Base-by-base conservation (phyloP, 2,888 invertebrate genomes). In the Germaria angustata region DNA sequence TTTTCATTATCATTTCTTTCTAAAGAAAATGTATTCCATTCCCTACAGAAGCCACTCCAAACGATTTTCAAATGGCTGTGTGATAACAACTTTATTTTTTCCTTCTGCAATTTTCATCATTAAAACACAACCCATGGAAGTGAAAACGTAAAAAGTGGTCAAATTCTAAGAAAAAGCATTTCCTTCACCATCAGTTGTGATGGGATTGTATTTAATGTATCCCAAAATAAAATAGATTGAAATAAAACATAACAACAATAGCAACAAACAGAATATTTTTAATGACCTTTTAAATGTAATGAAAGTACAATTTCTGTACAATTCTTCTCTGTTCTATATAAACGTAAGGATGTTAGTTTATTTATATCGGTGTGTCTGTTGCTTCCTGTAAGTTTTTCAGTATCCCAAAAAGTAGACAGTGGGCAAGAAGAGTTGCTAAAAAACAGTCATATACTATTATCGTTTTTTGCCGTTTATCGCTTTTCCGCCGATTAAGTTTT, bases 271-370 rank as follows among this genome's bases (percentile, higher is more conserved):
- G 13, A 72, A 72, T 3, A 85, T 85, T 87, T 86, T 85, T 86
- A 87, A 88, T 88, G 86, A 87, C 86, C 88, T 88, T 87, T 87
- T 86, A 85, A 87, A 87, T 84, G 85, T 86, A 87, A 87, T 86
- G 85, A 88, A 88, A 88, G 85, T 87, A 86, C n/a, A 87, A 86
- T 86, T 86, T 84, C 84, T 85, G 86, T 53, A 69, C 55, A 61
- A 36, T 63, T 61, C 44, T n/a, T 61, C 11, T 51, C 32, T 77
- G 77, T 68, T 69, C 65, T 73, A 41, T 72, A 77, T 65, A 66
- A 61, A 66, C 15, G 46, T 49, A 17, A 57, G 6, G 6, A 66
- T 32, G 34, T 17, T 17, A 65, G 46, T 84, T 80, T 61, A 81
- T 68, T 77, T 66, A 61, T 73, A 66, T 71, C 75, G 85, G 46